A percentile compares a stretch with the other conserved stretches of the same genome.
These are phyloP conservation scores for Vultur gryphus DNA, from an alignment of 2,797 vertebrate species.

Conservation along the genomic window DNA sequence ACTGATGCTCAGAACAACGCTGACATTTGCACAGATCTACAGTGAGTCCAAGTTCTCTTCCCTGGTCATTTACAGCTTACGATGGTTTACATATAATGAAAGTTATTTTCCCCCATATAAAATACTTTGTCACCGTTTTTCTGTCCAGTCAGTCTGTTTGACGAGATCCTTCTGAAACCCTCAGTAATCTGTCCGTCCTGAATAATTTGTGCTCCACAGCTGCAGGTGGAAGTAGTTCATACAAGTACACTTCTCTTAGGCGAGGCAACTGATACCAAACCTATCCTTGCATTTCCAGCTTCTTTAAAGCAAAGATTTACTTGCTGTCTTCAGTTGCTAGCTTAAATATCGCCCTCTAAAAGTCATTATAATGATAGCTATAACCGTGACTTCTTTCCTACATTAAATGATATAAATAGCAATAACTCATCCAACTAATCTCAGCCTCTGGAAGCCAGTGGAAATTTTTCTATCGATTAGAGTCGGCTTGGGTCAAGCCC, in stretches of 20 bases:
- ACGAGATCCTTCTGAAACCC: background rate
- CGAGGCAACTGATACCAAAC: background rate
- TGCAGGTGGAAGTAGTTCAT: background rate
- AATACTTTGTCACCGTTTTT: background rate
- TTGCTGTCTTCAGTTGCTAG: background rate
- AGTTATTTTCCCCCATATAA: background rate
- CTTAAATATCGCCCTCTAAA: conserved; percentile 6
- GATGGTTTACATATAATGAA: background rate
- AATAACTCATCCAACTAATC: conserved; percentile 11
- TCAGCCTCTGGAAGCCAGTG: conserved; percentile 31
- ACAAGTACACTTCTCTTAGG: background rate
- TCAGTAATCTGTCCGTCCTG: background rate
- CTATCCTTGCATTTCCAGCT: background rate
- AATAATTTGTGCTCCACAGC: background rate
- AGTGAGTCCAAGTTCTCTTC: background rate
- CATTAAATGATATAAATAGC: conserved; percentile 37
- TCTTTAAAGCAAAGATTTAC: background rate
- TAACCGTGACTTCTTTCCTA: background rate
- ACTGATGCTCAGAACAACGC: background rate
- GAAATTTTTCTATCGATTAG: conserved; percentile 36
- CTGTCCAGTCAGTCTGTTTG: background rate
- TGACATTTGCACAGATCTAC: background rate
- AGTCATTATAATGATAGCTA: background rate
- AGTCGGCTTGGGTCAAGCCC: conserved; percentile 7
- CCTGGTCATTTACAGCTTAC: background rate